Conservation (phyloP, 2,888 invertebrate species). For the Tetropium fuscum region DNA sequence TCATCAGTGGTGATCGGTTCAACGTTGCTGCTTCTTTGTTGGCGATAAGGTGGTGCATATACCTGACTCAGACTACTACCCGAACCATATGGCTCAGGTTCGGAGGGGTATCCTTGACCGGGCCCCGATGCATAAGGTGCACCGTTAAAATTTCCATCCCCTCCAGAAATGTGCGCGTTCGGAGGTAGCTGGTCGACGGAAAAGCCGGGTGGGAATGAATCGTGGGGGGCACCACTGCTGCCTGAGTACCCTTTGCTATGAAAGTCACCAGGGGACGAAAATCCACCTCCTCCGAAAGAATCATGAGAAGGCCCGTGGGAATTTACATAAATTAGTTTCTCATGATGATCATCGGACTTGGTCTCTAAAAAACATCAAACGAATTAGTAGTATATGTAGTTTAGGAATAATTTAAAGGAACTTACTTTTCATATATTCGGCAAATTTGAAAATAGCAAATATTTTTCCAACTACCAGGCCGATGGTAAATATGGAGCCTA, state of each 20-base stretch:
- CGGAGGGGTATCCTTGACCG: background rate
- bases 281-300: background rate
- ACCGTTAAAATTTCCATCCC: background rate
- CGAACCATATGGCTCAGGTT: background rate
- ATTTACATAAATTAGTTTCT: slow-evolving; percentile 26
- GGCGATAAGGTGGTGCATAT: background rate
- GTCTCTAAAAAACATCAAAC: too few relatives aligned
- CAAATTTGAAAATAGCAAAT: slow-evolving; percentile 56
- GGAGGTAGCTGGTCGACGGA: slow-evolving; percentile 13
- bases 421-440: slow-evolving; percentile 54
- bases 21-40: slow-evolving; percentile 10
- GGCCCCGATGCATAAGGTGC: background rate
- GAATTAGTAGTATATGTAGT: too few relatives aligned
- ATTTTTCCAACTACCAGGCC: slow-evolving; percentile 58
- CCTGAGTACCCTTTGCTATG: slow-evolving; percentile 1
- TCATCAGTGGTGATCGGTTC: slow-evolving; percentile 4
- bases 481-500: slow-evolving; percentile 57
- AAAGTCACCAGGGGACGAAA: slow-evolving; percentile 1
- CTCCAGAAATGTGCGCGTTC: slow-evolving; percentile 1
- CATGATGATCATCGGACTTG: slow-evolving; percentile 27
- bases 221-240: background rate
- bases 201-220: slow-evolving; percentile 12
- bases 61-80: background rate
- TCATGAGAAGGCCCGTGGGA: background rate
- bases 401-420: too few relatives aligned